Evolutionary conservation across 1,140 invertebrate species (phyloP), one percentile per base, ranked within the genome.

Genomic region (Atta colombica): DNA sequence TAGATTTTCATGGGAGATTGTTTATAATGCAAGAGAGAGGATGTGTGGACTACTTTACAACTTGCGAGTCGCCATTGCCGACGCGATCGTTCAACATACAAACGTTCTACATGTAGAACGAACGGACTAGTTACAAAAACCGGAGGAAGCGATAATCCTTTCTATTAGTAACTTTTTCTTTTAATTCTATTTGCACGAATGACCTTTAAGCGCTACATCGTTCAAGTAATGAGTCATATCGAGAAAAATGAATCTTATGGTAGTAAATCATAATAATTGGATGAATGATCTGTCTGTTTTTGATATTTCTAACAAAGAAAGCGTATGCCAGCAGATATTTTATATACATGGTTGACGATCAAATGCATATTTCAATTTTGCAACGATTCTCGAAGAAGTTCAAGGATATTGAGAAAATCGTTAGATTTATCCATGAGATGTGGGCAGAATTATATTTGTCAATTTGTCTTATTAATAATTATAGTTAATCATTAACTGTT

Each of bases 1-100:
- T 93, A 94, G 93, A 94, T 94, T 94, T 94, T 93, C 93, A 92
- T 89, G 85, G 91, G 92, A 94, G 93, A 94, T 94, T 94, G 94
- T 94, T 94, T 94, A 94, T 94, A 90, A 94, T 93, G 91, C 91
- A 93, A 93, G 90, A 91, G 93, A 94, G 91, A 94, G 93, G 92
- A 94, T 94, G 91, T 91, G 91, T 94, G 93, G 89, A 94, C 93
- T 94, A 94, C 93, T 94, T 94, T 85, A 80, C 75, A 71, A 91
- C 71, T 61, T 71, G 31, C 68, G 75, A 77, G 75, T 74, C 58
- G n/a, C 25, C 72, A 28, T 49, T 84, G 58, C 28, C 68, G 87
- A 69, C 65, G 65, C 63, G 88, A 77, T 87, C 77, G 53, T 58
- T 71, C 85, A 87, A 87, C 78, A 61, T 60, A 74, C 35, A 87